Conservation (phyloP, 2,888 invertebrate species). For the Myopa tessellatipennis region DNA sequence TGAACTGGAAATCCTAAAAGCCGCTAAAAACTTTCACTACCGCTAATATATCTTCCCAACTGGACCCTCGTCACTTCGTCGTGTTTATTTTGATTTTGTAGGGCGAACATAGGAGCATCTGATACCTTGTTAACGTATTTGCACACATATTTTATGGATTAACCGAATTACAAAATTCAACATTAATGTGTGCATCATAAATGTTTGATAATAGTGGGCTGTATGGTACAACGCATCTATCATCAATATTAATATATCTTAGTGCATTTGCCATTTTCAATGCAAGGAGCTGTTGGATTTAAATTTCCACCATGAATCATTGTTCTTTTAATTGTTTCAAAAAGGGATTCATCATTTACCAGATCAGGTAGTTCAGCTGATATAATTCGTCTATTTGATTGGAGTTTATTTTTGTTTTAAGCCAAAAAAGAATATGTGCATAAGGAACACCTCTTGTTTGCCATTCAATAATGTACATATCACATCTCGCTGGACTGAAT, state of each 20-base stretch:
- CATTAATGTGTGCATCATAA: too few relatives aligned
- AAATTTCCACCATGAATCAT: slow-evolving; percentile 61
- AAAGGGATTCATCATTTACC: slow-evolving; percentile 45
- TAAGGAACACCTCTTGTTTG: slow-evolving; percentile 58
- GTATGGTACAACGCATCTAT: background rate
- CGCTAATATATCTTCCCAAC: background rate
- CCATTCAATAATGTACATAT: slow-evolving; percentile 52
- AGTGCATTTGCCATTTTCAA: slow-evolving; percentile 58
- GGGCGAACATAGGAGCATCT: background rate
- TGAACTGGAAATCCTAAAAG: too few relatives aligned
- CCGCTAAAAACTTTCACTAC: background rate
- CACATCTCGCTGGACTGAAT: slow-evolving; percentile 41
- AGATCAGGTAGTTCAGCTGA: slow-evolving; percentile 47
- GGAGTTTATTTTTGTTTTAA: slow-evolving; percentile 50
- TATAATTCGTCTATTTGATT: slow-evolving; percentile 51
- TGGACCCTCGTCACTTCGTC: background rate
- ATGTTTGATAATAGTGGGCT: background rate
- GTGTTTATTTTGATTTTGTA: background rate
- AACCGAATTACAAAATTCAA: too few relatives aligned
- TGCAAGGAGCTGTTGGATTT: slow-evolving; percentile 56
- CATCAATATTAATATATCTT: slow-evolving; percentile 54
- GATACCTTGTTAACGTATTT: background rate
- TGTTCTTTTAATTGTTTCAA: slow-evolving; percentile 52
- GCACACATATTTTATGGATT: background rate
- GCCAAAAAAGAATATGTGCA: slow-evolving; percentile 55